Evolutionary conservation across 2,797 vertebrate genomes (phyloP).

Genomic region (Potorous gilbertii): DNA sequence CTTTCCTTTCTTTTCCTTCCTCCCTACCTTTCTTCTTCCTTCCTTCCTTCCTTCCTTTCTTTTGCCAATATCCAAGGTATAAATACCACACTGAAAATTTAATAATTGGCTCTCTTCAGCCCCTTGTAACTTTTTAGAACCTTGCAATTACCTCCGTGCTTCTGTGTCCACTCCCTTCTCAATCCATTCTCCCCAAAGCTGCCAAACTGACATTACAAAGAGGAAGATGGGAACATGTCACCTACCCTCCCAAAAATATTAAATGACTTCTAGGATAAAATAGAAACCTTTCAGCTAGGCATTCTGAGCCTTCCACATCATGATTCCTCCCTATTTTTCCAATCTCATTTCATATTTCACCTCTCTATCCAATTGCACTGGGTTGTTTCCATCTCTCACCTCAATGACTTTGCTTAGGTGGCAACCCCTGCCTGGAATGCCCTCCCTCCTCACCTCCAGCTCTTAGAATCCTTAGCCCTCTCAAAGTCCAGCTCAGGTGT

Average conservation of each 20-base stretch:
- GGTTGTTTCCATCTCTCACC: not conserved
- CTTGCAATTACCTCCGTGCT: not conserved
- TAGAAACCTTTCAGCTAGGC: not conserved
- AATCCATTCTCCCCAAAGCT: not conserved
- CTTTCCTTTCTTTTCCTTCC: not conserved
- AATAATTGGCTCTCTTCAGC: not conserved
- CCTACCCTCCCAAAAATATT: not conserved
- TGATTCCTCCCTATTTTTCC: not conserved
- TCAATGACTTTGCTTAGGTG: not conserved
- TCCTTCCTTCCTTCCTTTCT: no score
- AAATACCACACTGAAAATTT: not conserved
- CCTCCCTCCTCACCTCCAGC: not conserved
- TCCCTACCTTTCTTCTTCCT: no score
- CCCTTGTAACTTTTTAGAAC: not conserved
- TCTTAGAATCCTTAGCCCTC: not conserved
- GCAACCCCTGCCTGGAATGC: not conserved
- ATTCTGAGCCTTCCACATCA: not conserved
- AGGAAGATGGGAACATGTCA: not conserved
- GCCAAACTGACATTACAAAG: not conserved
- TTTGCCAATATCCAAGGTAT: not conserved
- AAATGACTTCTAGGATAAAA: not conserved
- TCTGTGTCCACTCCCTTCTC: not conserved
- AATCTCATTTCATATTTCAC: not conserved
- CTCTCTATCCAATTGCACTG: not conserved
- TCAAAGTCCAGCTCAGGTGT: not conserved